A percentile compares a stretch with the other conserved stretches of the same genome.
Evolutionary conservation across 2,888 invertebrate species (phyloP).

Genomic region (Athrips mouffetella): DNA sequence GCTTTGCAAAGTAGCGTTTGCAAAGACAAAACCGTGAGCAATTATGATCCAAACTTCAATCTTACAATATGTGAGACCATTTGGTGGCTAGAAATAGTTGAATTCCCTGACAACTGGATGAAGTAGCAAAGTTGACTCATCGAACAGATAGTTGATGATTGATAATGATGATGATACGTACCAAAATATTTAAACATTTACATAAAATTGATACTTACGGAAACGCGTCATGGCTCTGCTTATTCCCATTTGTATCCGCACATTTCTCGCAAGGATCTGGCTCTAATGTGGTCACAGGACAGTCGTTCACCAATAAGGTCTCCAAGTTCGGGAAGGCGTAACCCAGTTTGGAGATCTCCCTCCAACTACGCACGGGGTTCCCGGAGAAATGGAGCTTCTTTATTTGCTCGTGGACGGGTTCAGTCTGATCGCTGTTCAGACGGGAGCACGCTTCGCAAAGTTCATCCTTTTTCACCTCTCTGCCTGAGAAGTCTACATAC

Average conservation of each 20-base stretch:
- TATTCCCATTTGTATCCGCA: conserved; percentile 63
- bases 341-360: conserved; percentile 89
- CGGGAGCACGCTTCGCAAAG: conserved; percentile 64
- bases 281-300: conserved; percentile 82
- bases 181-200: no score
- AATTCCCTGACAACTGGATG: no score
- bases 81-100: no score
- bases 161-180: no score
- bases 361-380: conserved; percentile 91
- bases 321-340: conserved; percentile 91
- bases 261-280: conserved; percentile 81
- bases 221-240: conserved; percentile 81
- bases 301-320: conserved; percentile 90
- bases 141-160: no score
- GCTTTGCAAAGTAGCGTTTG: no score
- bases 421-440: conserved; percentile 52
- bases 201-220: conserved; percentile 68
- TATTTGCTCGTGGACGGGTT: conserved; percentile 81
- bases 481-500: conserved; percentile 82
- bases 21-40: no score
- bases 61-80: no score
- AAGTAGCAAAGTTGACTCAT: no score
- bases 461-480: conserved; percentile 55
- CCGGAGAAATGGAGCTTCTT: conserved; percentile 92
- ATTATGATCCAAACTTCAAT: no score